phyloP scores from a whole-genome alignment of 1,140 invertebrate species.

The Euura saliciscinereae region DNA sequence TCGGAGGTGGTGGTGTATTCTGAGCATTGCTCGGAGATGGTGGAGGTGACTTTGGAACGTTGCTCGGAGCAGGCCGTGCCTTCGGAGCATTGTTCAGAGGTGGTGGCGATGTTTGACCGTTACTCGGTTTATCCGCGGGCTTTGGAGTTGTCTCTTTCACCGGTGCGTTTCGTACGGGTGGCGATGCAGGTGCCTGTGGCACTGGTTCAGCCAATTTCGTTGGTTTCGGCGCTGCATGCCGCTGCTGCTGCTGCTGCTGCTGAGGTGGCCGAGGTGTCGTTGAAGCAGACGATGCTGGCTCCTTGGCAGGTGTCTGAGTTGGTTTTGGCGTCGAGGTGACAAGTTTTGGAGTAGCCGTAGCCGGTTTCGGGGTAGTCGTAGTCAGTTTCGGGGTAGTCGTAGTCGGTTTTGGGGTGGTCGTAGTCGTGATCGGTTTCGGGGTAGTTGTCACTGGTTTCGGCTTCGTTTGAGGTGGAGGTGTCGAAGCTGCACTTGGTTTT shows the following conservation, averaged over 20 bases:
- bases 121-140: not conserved
- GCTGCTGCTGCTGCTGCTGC: conserved; percentile 10
- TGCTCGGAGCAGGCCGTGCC: not conserved
- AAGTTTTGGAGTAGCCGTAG: conserved; percentile 28
- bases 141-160: not conserved
- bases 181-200: not conserved
- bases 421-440: conserved; percentile 7
- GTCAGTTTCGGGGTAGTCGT: conserved; percentile 25
- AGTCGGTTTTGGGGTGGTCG: conserved; percentile 17
- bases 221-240: not conserved
- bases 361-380: conserved; percentile 32
- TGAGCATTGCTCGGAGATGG: no score
- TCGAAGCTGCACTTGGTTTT: not conserved
- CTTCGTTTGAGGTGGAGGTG: not conserved
- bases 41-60: no score
- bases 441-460: not conserved
- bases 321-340: conserved; percentile 30
- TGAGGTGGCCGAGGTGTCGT: conserved; percentile 18
- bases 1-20: no score
- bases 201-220: not conserved
- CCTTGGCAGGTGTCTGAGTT: conserved; percentile 26
- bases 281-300: conserved; percentile 14
- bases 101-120: not conserved
- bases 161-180: not conserved
- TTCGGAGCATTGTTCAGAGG: not conserved